Evolutionary conservation across 2,888 invertebrate genomes (phyloP), one percentile per base, ranked within the genome.

Genomic region (Sabatieria punctata): DNA sequence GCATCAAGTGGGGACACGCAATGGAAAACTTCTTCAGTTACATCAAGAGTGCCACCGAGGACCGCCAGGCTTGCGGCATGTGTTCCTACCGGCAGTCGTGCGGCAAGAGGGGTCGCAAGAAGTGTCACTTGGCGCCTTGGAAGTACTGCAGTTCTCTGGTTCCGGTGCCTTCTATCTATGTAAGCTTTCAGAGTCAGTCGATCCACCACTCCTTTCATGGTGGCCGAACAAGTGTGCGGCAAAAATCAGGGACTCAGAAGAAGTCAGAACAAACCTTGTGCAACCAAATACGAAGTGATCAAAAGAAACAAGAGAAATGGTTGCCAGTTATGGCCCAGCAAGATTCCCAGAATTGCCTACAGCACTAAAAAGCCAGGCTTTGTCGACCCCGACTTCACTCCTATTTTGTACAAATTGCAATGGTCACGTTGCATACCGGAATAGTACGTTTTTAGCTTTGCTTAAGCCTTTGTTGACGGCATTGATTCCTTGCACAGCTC

Each of bases 11-110:
- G 18, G 45, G 45, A 26, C 2, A 57, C 55, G 61, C 62, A 15
- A 58, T 61, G 50, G 53, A 56, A 51, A 62, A 62, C 52, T 60
- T 62, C 51, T 61, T 59, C 52, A 54, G 55, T 44, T 62, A 62
- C 46, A 45, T 62, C 39, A 47, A 59, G 19, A 57, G 57, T 8
- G 54, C 58, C 8, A 61, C 61, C 4, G 26, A 52, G 15, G 57
- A 57, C 40, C 58, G 57, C 30, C 53, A 55, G n/a, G 15, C 45
- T 15, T 45, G 45, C 40, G 45, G 45, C 39, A 41, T 45, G 45
- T 45, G 45, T 40, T 40, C 40, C 23, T 45, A 45, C 40, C 2
- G 45, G n/a, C 45, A 45, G 41, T 22, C 23, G 21, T 45, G 45
- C 45, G 45, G 45, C 26, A 15, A 22, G 19, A 25, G 25, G 21